Evolutionary conservation across 2,888 invertebrate genomes (phyloP).

Genomic region (Congeria kusceri): DNA sequence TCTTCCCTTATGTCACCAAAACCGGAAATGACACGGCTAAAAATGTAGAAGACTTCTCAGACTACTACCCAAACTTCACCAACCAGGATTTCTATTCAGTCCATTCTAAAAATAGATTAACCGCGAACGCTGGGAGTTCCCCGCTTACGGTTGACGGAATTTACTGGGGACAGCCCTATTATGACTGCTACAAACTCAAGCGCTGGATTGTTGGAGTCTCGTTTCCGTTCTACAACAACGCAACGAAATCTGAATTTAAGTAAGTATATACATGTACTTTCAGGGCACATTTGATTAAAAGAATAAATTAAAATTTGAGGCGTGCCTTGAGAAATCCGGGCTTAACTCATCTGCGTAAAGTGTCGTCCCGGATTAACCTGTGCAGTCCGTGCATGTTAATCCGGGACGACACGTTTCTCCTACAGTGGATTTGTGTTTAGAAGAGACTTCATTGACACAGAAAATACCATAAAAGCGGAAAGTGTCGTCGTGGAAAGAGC

Average conservation of each 20-base stretch:
- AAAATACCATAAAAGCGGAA: no score
- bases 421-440: no score
- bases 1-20: slow-evolving; percentile 74
- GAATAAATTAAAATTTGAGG: no score
- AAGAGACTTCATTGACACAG: no score
- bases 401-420: no score
- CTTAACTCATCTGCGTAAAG: no score
- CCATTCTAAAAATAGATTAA: slow-evolving; percentile 16
- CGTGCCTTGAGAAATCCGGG: no score
- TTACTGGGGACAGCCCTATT: slow-evolving; percentile 73
- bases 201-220: slow-evolving; percentile 74
- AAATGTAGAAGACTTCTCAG: slow-evolving; percentile 39
- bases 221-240: slow-evolving; percentile 69
- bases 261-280: no score
- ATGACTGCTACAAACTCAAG: slow-evolving; percentile 70
- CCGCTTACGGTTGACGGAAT: slow-evolving; percentile 56
- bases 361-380: no score
- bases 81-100: slow-evolving; percentile 56
- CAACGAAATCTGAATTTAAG: slow-evolving; percentile 66
- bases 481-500: no score
- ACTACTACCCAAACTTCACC: slow-evolving; percentile 50
- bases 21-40: slow-evolving; percentile 27
- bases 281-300: no score
- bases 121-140: neutral
- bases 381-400: no score